These are phyloP conservation scores for Danaus chrysippus DNA, from an alignment of 2,888 invertebrate genomes.

Conservation along the genomic window DNA sequence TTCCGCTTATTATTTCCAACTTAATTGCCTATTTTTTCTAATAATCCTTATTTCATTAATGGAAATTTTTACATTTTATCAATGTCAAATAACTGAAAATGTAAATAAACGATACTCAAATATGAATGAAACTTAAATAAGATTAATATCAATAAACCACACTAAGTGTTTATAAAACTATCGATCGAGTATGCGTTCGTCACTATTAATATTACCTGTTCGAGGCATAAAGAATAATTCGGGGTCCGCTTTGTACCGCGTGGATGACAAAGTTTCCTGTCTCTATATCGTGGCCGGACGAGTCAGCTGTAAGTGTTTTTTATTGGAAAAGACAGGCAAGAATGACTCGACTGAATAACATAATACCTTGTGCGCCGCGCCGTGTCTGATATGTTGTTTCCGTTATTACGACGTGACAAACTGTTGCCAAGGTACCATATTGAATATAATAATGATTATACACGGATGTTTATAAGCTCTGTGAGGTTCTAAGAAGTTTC, in stretches of 20 bases:
- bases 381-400: constrained; percentile 72
- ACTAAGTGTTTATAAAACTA: not conserved
- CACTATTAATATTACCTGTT: constrained; percentile 69
- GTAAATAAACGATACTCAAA: no score
- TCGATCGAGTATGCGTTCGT: constrained; percentile 31
- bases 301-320: constrained; percentile 49
- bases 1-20: not conserved
- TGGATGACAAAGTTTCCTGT: constrained; percentile 60
- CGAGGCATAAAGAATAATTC: constrained; percentile 69
- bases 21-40: not conserved
- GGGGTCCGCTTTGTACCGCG: constrained; percentile 60
- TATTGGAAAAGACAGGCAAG: constrained; percentile 37
- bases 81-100: no score
- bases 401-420: constrained; percentile 53
- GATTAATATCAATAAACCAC: no score
- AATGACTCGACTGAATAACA: constrained; percentile 30
- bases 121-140: no score
- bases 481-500: no score
- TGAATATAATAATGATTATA: not conserved
- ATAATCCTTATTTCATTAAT: not conserved
- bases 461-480: not conserved
- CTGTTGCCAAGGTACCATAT: constrained; percentile 14
- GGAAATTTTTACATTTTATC: no score
- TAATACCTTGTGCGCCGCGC: constrained; percentile 39
- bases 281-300: constrained; percentile 49